phyloP scores from a whole-genome alignment of 2,113 vertebrate genomes.

The Petroica traversi region DNA sequence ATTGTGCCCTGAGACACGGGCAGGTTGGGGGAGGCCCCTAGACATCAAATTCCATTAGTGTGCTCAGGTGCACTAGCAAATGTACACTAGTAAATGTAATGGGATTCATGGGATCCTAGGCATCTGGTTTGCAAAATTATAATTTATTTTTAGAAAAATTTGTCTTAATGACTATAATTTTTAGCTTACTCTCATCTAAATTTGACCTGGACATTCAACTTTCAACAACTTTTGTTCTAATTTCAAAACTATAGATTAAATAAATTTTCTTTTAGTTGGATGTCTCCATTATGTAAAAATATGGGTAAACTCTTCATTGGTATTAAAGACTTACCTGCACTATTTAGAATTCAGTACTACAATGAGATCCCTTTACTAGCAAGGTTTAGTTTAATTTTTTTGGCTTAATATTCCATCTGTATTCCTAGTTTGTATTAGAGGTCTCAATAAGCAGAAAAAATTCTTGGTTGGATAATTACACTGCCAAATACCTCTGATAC shows the following conservation, averaged over 20 bases:
- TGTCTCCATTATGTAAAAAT: background rate
- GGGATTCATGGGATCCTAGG: accelerated
- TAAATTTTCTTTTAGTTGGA: background rate
- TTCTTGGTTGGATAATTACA: background rate
- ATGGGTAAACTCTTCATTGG: background rate
- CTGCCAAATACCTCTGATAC: background rate
- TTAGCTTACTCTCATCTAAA: background rate
- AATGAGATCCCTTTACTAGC: background rate
- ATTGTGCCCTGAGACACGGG: background rate
- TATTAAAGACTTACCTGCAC: background rate
- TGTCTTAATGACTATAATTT: background rate
- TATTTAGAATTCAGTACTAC: background rate
- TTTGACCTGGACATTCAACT: background rate
- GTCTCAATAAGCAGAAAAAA: background rate
- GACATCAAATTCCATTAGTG: background rate
- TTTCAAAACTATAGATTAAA: background rate
- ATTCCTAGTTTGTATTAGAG: background rate
- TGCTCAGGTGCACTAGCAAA: background rate
- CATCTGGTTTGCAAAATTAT: background rate
- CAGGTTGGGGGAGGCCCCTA: accelerated
- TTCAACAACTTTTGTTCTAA: background rate
- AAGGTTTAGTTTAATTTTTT: background rate
- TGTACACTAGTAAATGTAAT: background rate
- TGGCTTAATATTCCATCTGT: background rate
- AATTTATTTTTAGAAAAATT: background rate